These are phyloP conservation scores for Phenganax stokvisi DNA, from an alignment of 92 coral and sea anemone species.

Conservation along the genomic window DNA sequence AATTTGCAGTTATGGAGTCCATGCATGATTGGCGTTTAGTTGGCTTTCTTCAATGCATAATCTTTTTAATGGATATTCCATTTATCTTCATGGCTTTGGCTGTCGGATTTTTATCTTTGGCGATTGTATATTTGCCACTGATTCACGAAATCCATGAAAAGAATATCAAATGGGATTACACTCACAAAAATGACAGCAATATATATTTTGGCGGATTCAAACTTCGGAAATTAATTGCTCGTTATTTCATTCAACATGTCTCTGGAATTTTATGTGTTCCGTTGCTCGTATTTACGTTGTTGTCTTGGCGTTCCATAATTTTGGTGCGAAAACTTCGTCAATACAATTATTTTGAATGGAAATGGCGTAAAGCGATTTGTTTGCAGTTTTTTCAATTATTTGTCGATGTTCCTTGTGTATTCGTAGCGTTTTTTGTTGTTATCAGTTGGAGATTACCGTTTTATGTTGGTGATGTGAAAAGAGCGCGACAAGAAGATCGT, in stretches of 20 bases:
- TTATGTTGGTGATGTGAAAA: constrained; percentile 47
- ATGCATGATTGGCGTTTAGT: constrained; percentile 65
- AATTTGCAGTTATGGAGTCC: constrained; percentile 58
- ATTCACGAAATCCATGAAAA: constrained; percentile 46
- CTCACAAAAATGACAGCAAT: constrained; percentile 26
- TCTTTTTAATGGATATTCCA: constrained; percentile 80
- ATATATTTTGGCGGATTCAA: constrained; percentile 58
- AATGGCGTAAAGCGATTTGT: constrained; percentile 71
- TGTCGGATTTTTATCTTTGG: constrained; percentile 55
- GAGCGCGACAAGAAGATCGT: constrained; percentile 35
- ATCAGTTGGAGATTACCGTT: constrained; percentile 85
- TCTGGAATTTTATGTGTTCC: constrained; percentile 85
- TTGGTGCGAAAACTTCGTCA: constrained; percentile 55
- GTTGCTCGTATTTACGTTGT: constrained; percentile 60
- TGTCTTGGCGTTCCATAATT: constrained; percentile 77
- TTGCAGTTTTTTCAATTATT: constrained; percentile 68
- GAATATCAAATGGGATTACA: constrained; percentile 50
- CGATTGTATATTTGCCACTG: constrained; percentile 68
- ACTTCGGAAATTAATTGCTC: constrained; percentile 58
- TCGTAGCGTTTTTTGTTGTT: constrained; percentile 62
- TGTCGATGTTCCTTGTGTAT: constrained; percentile 75
- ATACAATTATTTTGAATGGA: constrained; percentile 57
- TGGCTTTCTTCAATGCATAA: constrained; percentile 66
- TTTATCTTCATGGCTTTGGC: constrained; percentile 67
- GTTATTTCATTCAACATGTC: constrained; percentile 67